Conservation (phyloP, 2,113 vertebrate genomes). For the Ophthalmolycus amberensis region DNA sequence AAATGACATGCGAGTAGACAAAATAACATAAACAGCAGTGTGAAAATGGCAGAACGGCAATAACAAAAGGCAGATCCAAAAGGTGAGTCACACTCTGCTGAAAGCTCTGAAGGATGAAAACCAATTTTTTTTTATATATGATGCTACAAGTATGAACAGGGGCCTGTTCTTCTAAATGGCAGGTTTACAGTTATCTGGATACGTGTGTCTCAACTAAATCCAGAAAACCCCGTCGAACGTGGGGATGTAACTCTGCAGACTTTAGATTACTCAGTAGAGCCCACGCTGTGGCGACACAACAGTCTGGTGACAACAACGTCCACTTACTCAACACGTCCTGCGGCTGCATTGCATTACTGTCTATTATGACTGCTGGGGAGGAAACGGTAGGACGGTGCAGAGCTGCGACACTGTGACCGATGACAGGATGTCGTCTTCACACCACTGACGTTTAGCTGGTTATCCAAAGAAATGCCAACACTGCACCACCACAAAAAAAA, state of each 20-base stretch:
- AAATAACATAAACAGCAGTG: not conserved
- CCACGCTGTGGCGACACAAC: conserved; percentile 21
- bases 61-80: not conserved
- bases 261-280: not conserved
- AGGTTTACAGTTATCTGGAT: not conserved
- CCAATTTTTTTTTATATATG: not conserved
- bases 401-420: conserved; percentile 20
- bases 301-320: conserved; percentile 16
- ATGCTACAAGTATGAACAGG: not conserved
- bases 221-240: not conserved
- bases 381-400: conserved; percentile 15
- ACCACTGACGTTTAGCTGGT: not conserved
- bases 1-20: not conserved
- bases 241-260: conserved; percentile 1
- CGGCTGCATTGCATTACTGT: conserved; percentile 7
- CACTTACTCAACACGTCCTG: conserved; percentile 60
- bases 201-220: not conserved
- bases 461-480: not conserved
- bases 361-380: conserved; percentile 6
- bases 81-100: not conserved
- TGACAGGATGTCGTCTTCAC: not conserved
- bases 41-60: not conserved
- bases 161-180: not conserved
- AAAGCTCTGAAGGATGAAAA: not conserved
- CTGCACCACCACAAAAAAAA: not conserved